Base-by-base conservation (phyloP, 2,888 invertebrate species). In the Deilephila elpenor region DNA sequence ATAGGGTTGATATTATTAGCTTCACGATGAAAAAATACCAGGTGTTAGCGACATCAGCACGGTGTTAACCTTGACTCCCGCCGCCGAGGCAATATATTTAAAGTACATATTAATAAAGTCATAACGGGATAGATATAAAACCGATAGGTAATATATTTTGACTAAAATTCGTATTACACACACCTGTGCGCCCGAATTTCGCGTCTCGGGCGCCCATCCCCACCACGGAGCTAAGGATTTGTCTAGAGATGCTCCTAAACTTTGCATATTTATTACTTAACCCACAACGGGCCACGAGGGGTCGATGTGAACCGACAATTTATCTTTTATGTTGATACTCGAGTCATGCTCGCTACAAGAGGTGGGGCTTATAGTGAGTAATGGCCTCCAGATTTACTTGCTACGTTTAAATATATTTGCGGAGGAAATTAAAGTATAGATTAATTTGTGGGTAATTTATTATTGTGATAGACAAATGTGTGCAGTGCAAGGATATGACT, bases 231-330 rank as follows among this genome's bases (percentile, higher is more conserved):
- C 87, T 86, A 86, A 86, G 88, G 87, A 89, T 90, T 90, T 88
- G 88, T 91, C 89, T 89, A 86, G 88, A 88, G 88, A 88, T 88
- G 86, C 84, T 86, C 82, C 84, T 87, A 88, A 91, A 93, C 87
- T 92, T 91, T 89, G 90, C 91, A 91, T 91, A 91, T 91, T 92
- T 91, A 92, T 91, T 86, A 85, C 85, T 86, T 84, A 91, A 90
- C 88, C 89, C 83, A 77, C 79, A 77, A 78, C 80, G 78, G 82
- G 83, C 81, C 80, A 80, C 82, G 77, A 73, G 76, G 80, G 83
- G 84, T 82, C 82, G 80, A 79, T 79, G 82, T 77, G 81, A 78
- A 80, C 87, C 78, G 77, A 80, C 81, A 75, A 84, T 84, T 83
- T 85, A 83, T 86, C 86, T 83, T 81, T 78, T 77, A 82, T 80